phyloP scores from a whole-genome alignment of 2,113 vertebrate species.

The Antechinus flavipes region DNA sequence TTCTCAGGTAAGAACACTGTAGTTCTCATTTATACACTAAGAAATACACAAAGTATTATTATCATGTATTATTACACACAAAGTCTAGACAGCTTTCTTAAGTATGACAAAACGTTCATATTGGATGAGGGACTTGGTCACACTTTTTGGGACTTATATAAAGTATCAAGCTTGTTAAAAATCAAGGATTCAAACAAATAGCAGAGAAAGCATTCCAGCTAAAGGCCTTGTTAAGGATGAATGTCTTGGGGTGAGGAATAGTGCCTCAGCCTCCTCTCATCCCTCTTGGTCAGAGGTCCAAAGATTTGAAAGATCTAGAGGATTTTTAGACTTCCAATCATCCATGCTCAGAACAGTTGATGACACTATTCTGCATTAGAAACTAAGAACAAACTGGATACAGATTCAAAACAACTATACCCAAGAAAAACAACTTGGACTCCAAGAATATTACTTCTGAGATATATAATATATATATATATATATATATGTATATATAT shows the following conservation, averaged over 20 bases:
- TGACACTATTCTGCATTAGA: background rate
- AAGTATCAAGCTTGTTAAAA: too few relatives aligned
- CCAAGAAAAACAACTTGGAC: background rate
- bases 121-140: too few relatives aligned
- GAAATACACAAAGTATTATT: too few relatives aligned
- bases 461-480: background rate
- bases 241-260: background rate
- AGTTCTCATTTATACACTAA: too few relatives aligned
- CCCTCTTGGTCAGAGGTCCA: background rate
- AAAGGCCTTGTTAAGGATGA: too few relatives aligned
- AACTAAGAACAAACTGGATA: background rate
- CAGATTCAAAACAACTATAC: background rate
- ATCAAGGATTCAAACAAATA: too few relatives aligned
- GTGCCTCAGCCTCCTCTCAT: background rate
- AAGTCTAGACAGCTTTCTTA: too few relatives aligned
- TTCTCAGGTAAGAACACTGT: too few relatives aligned
- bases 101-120: too few relatives aligned
- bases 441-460: background rate
- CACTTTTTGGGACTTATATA: too few relatives aligned
- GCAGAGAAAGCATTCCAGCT: too few relatives aligned
- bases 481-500: background rate
- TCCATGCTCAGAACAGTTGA: background rate
- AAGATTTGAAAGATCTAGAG: background rate
- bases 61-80: too few relatives aligned
- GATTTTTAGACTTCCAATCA: background rate